Conservation (phyloP, 1,140 invertebrate species). For the Batillaria attramentaria region DNA sequence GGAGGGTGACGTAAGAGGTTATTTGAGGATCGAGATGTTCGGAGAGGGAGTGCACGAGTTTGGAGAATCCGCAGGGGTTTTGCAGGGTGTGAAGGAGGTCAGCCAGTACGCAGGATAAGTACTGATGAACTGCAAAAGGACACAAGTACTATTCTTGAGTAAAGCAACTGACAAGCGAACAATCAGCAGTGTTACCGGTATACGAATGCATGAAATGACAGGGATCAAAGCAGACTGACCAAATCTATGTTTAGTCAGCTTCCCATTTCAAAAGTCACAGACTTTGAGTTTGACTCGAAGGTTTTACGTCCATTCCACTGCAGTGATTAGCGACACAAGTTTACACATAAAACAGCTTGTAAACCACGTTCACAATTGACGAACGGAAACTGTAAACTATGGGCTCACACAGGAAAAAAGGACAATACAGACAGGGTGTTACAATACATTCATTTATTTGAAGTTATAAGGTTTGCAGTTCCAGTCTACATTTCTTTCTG, state of each 20-base stretch:
- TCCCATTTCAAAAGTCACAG: background rate
- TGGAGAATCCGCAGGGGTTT: background rate
- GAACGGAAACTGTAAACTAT: background rate
- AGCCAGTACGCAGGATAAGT: slow-evolving; percentile 4
- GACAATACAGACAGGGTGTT: background rate
- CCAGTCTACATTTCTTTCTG: background rate
- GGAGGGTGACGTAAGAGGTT: background rate
- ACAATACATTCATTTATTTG: background rate
- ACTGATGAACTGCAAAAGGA: slow-evolving; percentile 13
- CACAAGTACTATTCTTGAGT: background rate
- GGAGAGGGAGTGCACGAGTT: slow-evolving; percentile 16
- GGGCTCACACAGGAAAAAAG: background rate
- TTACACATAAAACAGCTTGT: too few species aligned
- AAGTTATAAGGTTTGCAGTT: background rate
- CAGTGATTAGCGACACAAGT: too few species aligned
- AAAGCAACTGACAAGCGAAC: background rate
- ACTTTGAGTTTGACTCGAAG: background rate
- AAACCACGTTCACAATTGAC: background rate
- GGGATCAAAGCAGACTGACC: background rate
- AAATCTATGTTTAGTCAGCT: background rate
- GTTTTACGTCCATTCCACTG: background rate
- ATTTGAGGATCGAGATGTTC: slow-evolving; percentile 15
- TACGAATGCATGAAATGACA: background rate
- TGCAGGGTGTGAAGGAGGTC: slow-evolving; percentile 30
- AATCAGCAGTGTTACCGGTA: background rate